These are phyloP conservation scores for Dascillus cervinus DNA, from an alignment of 2,888 invertebrate species.

Conservation along the genomic window DNA sequence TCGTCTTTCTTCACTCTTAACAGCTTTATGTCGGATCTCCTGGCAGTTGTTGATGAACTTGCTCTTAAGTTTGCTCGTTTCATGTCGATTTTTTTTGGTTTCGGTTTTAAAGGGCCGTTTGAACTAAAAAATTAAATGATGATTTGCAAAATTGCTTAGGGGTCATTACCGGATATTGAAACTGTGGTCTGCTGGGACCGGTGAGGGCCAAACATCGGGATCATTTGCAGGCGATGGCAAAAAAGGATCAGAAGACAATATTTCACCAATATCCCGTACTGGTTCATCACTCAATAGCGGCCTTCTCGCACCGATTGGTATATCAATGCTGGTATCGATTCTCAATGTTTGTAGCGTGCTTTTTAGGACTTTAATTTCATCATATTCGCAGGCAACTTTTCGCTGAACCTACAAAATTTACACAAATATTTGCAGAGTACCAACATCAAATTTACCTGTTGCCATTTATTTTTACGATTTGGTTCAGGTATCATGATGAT, in stretches of 20 bases:
- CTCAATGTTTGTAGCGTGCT: constrained; percentile 70
- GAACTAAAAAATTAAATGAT: constrained; percentile 17
- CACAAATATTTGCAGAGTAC: neutral
- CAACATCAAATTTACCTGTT: constrained; percentile 54
- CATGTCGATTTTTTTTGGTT: constrained; percentile 31
- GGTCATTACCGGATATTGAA: constrained; percentile 15
- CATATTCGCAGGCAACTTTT: constrained; percentile 82
- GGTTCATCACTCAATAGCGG: constrained; percentile 46
- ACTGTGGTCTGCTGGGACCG: constrained; percentile 69
- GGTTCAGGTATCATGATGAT: constrained; percentile 73
- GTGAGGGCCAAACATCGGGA: constrained; percentile 83
- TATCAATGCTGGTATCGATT: constrained; percentile 51
- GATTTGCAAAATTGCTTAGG: constrained; percentile 2
- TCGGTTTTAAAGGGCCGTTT: constrained; percentile 30
- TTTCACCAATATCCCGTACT: constrained; percentile 64
- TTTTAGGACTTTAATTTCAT: constrained; percentile 78
- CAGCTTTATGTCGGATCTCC: constrained; percentile 28
- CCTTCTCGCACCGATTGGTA: constrained; percentile 44
- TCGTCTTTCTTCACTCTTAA: constrained; percentile 32
- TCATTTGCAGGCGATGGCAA: constrained; percentile 56
- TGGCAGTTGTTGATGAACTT: constrained; percentile 34
- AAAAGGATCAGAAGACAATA: constrained; percentile 58
- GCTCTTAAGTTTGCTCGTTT: constrained; percentile 36
- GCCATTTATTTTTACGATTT: constrained; percentile 81
- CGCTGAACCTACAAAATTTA: constrained; percentile 63